phyloP scores from a whole-genome alignment of 2,888 invertebrate genomes.

The Polyommatus icarus region DNA sequence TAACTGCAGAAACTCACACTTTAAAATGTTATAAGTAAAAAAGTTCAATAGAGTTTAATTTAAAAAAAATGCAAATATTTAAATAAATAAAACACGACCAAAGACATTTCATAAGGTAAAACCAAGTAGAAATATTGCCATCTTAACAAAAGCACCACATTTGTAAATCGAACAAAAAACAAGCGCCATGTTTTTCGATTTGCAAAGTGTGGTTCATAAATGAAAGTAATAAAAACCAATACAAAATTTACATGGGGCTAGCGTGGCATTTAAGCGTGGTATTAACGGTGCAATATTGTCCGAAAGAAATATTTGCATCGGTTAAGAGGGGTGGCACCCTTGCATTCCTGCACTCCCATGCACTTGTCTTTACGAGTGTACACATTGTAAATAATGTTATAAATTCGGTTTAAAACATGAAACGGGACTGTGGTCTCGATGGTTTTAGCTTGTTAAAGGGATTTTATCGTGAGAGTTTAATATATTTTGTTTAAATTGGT shows the following conservation, averaged over 20 bases:
- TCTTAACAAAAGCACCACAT: background rate
- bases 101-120: no score
- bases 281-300: conserved; percentile 75
- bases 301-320: conserved; percentile 76
- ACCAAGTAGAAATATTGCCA: background rate
- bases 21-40: no score
- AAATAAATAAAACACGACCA: no score
- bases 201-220: conserved; percentile 55
- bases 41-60: no score
- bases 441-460: background rate
- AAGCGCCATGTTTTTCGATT: conserved; percentile 52
- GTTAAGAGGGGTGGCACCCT: conserved; percentile 55
- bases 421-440: background rate
- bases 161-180: conserved; percentile 38
- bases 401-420: conserved; percentile 11
- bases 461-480: background rate
- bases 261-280: conserved; percentile 64
- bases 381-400: conserved; percentile 14
- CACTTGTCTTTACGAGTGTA: conserved; percentile 40
- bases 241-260: conserved; percentile 61
- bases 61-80: no score
- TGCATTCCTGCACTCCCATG: conserved; percentile 67
- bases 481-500: background rate
- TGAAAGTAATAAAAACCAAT: conserved; percentile 68
- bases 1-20: no score